Evolutionary conservation across 2,797 vertebrate species (phyloP).

Genomic region (Takifugu rubripes): DNA sequence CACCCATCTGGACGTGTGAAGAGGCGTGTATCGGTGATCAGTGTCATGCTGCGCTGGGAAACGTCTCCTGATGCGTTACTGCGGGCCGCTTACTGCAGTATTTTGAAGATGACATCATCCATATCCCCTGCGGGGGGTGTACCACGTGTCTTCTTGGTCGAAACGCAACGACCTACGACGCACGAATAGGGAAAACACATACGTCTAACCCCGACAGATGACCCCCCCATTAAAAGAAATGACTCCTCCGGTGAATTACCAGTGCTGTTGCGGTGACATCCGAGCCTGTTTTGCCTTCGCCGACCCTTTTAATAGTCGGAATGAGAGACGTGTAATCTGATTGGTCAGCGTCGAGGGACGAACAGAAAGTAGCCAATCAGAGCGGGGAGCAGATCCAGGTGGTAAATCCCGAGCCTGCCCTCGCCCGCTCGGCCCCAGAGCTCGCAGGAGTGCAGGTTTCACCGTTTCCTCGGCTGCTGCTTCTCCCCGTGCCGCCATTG

Average conservation of each 20-base stretch:
- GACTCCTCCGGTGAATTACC: neutral
- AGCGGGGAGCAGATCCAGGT: slow-evolving; percentile 61
- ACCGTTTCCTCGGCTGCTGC: slow-evolving; percentile 45
- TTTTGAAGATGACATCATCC: slow-evolving; percentile 78
- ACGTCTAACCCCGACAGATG: too few species aligned
- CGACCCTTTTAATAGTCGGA: slow-evolving; percentile 58
- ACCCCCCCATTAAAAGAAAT: too few species aligned
- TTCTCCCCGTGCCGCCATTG: slow-evolving; percentile 66
- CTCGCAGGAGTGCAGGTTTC: slow-evolving; percentile 39
- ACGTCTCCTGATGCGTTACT: slow-evolving; percentile 48
- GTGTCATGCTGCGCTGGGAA: too few species aligned
- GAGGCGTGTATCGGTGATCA: too few species aligned
- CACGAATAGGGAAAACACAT: neutral
- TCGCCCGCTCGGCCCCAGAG: slow-evolving; percentile 50
- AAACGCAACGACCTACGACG: slow-evolving; percentile 37
- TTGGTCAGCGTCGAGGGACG: slow-evolving; percentile 53
- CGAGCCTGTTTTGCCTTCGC: slow-evolving; percentile 41
- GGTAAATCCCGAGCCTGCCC: slow-evolving; percentile 67
- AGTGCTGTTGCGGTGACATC: slow-evolving; percentile 25
- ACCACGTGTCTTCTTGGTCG: slow-evolving; percentile 54
- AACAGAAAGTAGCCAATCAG: slow-evolving; percentile 59
- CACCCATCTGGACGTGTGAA: too few species aligned
- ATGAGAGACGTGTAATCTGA: slow-evolving; percentile 55
- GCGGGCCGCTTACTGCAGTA: slow-evolving; percentile 75
- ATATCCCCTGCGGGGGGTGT: slow-evolving; percentile 38